Evolutionary conservation across 1,140 invertebrate genomes (phyloP).

Genomic region (Aphelenchoides fujianensis): DNA sequence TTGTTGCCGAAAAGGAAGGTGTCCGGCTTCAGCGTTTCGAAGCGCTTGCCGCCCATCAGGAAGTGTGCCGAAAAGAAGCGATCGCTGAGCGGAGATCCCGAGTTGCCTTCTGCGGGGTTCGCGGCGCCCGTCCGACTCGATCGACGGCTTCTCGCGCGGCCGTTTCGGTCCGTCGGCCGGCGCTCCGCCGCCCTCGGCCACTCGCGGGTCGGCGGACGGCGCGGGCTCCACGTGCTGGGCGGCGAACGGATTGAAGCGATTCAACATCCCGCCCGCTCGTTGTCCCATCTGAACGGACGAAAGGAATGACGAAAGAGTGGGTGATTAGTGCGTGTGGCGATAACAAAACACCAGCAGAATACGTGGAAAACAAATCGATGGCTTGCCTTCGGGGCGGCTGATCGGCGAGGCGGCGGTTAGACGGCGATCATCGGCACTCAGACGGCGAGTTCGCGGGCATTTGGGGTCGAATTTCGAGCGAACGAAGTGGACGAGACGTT

Average conservation of each 20-base stretch:
- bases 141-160: background rate
- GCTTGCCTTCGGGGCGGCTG: background rate
- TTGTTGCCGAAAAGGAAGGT: constrained; percentile 48
- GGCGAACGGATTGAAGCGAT: background rate
- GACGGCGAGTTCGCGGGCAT: too few relatives aligned
- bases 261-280: background rate
- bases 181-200: background rate
- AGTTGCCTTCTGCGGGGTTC: constrained; percentile 7
- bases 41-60: constrained; percentile 49
- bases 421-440: too few relatives aligned
- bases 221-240: background rate
- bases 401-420: too few relatives aligned
- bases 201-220: background rate
- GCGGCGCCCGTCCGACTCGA: background rate
- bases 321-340: too few relatives aligned
- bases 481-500: too few relatives aligned
- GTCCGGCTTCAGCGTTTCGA: constrained; percentile 47
- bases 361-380: background rate
- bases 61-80: constrained; percentile 46
- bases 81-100: constrained; percentile 1
- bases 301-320: too few relatives aligned
- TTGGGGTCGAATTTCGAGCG: too few relatives aligned
- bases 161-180: background rate
- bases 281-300: too few relatives aligned
- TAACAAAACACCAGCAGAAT: background rate